Conservation (phyloP, 2,888 invertebrate species). For the Mythimna lalbum region DNA sequence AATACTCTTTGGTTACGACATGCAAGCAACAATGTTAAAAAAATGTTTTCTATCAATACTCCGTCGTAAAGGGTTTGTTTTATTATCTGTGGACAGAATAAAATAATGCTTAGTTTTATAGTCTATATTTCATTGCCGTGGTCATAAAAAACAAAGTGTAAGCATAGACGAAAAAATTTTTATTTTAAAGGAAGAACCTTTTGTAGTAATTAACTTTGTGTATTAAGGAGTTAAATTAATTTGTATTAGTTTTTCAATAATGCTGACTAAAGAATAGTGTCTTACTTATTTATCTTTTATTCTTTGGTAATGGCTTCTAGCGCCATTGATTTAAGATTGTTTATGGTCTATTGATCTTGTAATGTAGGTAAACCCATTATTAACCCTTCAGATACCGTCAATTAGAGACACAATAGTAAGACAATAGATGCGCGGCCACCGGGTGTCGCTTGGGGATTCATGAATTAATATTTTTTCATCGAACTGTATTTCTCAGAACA, state of each 20-base stretch:
- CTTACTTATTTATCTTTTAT: neutral
- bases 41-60: conserved; percentile 53
- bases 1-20: conserved; percentile 64
- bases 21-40: conserved; percentile 54
- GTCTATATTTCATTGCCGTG: conserved; percentile 49
- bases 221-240: conserved; percentile 1
- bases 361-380: too few species aligned
- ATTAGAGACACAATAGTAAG: too few species aligned
- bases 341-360: neutral
- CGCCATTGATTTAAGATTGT: neutral
- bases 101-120: conserved; percentile 59
- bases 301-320: neutral
- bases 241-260: neutral
- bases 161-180: conserved; percentile 6
- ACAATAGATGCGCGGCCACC: too few species aligned
- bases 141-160: conserved; percentile 34
- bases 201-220: conserved; percentile 4
- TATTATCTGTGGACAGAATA: conserved; percentile 61
- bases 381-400: too few species aligned
- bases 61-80: conserved; percentile 58
- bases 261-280: neutral
- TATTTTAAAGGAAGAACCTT: neutral
- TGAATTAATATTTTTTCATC: neutral
- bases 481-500: conserved; percentile 18
- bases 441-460: too few species aligned